Evolutionary conservation across 2,888 invertebrate species (phyloP).

Genomic region (Leucophenga montana): DNA sequence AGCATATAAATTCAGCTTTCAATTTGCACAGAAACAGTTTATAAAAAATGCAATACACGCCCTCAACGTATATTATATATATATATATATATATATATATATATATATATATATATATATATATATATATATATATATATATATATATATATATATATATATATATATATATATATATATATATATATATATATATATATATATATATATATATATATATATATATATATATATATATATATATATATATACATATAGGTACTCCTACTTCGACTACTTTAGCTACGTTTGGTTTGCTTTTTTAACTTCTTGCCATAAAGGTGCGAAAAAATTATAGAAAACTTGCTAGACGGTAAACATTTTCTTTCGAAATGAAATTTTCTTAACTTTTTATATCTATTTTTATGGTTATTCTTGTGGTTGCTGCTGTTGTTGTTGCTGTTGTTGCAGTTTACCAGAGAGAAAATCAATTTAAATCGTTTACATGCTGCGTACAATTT

Average conservation of each 20-base stretch:
- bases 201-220: too few species aligned
- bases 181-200: too few species aligned
- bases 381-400: constrained; percentile 22
- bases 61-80: neutral
- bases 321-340: constrained; percentile 20
- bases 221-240: too few species aligned
- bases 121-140: too few species aligned
- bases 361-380: constrained; percentile 12
- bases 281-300: too few species aligned
- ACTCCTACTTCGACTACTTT: too few species aligned
- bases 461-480: constrained; percentile 56
- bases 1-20: constrained; percentile 61
- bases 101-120: too few species aligned
- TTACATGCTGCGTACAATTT: constrained; percentile 29
- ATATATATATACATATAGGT: too few species aligned
- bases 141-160: too few species aligned
- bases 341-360: constrained; percentile 11
- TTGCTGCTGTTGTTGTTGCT: constrained; percentile 31
- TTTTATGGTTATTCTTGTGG: constrained; percentile 1
- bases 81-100: too few species aligned
- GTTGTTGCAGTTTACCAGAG: constrained; percentile 44
- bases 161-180: too few species aligned
- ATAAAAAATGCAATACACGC: constrained; percentile 54
- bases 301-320: constrained; percentile 2
- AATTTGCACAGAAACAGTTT: constrained; percentile 50